These are phyloP conservation scores for Myotis yumanensis DNA, from an alignment of 2,113 vertebrate species.

Conservation along the genomic window DNA sequence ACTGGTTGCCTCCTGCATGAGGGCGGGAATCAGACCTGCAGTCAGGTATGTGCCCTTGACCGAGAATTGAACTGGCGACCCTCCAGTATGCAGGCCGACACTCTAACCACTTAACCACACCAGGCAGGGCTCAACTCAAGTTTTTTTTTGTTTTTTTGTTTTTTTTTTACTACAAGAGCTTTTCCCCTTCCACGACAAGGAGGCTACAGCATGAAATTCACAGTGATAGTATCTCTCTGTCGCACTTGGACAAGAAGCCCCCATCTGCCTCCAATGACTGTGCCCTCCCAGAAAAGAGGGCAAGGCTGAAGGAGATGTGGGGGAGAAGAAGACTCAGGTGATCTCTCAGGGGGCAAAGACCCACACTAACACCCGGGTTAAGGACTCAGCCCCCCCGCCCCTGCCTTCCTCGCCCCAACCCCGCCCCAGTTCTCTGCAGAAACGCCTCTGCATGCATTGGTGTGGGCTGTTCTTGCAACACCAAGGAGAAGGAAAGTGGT, in stretches of 20 bases:
- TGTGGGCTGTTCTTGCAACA: fast-evolving
- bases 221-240: not conserved
- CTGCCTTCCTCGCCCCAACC: fast-evolving
- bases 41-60: too few relatives aligned
- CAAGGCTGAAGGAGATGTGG: not conserved
- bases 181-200: not conserved
- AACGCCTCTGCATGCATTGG: not conserved
- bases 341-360: not conserved
- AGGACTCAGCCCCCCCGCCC: not conserved
- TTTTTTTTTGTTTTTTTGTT: too few relatives aligned
- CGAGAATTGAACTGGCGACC: too few relatives aligned
- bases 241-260: not conserved
- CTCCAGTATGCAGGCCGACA: too few relatives aligned
- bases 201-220: not conserved
- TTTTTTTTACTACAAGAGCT: not conserved
- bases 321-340: not conserved
- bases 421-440: not conserved
- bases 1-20: too few relatives aligned
- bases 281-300: not conserved
- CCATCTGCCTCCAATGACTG: not conserved
- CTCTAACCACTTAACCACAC: too few relatives aligned
- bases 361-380: not conserved
- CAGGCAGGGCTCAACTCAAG: not conserved
- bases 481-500: not conserved
- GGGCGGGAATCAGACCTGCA: too few relatives aligned